Conservation (phyloP, 2,797 vertebrate genomes). For the Poecilia wingei region DNA sequence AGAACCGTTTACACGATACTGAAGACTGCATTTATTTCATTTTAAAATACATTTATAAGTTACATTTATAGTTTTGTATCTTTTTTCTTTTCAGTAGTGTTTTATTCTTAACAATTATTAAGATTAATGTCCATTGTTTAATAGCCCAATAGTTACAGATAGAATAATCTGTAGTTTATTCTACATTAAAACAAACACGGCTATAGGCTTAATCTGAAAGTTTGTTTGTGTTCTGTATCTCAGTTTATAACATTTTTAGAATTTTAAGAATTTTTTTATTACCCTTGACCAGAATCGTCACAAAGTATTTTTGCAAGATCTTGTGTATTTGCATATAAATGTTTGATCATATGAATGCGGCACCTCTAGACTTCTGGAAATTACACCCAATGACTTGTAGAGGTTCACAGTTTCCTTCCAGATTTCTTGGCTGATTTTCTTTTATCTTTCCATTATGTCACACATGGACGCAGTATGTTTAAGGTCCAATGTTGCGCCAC, state of each 20-base stretch:
- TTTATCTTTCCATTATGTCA: background rate
- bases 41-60: background rate
- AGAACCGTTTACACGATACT: background rate
- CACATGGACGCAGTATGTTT: background rate
- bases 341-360: background rate
- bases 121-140: background rate
- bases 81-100: background rate
- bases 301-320: background rate
- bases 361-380: background rate
- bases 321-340: background rate
- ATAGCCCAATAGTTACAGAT: background rate
- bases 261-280: background rate
- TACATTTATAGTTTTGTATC: too few relatives aligned
- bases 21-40: background rate
- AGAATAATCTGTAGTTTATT: background rate
- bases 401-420: background rate
- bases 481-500: background rate
- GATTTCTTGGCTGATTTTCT: background rate
- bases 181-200: background rate
- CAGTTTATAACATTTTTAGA: background rate
- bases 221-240: background rate
- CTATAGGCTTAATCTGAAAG: background rate
- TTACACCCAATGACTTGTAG: background rate
- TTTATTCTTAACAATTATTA: background rate
- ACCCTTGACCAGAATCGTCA: too few relatives aligned